These are phyloP conservation scores for Amblyteles armatorius DNA, from an alignment of 2,888 invertebrate genomes.

Conservation along the genomic window DNA sequence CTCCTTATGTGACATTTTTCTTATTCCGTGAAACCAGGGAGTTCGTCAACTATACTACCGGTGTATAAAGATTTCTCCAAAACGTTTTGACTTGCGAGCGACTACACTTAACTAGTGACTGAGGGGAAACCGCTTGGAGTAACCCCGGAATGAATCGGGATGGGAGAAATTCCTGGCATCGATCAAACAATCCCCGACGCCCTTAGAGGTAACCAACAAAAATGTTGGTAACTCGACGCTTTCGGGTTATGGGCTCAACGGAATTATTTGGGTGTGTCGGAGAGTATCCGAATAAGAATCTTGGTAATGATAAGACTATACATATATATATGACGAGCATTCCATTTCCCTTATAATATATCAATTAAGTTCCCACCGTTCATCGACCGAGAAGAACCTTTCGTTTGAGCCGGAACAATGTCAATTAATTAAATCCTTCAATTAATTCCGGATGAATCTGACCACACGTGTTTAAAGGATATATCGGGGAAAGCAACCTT, in stretches of 20 bases:
- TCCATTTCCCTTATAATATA: too few relatives aligned
- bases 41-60: background rate
- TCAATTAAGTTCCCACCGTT: too few relatives aligned
- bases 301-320: background rate
- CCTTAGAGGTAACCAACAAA: constrained; percentile 33
- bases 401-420: too few relatives aligned
- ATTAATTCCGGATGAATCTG: too few relatives aligned
- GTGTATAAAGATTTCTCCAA: background rate
- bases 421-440: too few relatives aligned
- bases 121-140: constrained; percentile 35
- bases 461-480: too few relatives aligned
- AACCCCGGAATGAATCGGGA: constrained; percentile 1
- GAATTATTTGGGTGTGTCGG: too few relatives aligned
- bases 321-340: background rate
- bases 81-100: background rate
- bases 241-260: background rate
- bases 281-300: background rate
- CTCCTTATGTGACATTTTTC: constrained; percentile 71
- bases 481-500: too few relatives aligned
- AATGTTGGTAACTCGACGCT: constrained; percentile 23
- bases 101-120: constrained; percentile 37
- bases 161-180: constrained; percentile 33
- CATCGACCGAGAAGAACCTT: background rate
- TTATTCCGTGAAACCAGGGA: constrained; percentile 19
- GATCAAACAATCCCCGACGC: constrained; percentile 53